phyloP scores from a whole-genome alignment of 1,140 invertebrate species.

The Lasioglossum baleicum region DNA sequence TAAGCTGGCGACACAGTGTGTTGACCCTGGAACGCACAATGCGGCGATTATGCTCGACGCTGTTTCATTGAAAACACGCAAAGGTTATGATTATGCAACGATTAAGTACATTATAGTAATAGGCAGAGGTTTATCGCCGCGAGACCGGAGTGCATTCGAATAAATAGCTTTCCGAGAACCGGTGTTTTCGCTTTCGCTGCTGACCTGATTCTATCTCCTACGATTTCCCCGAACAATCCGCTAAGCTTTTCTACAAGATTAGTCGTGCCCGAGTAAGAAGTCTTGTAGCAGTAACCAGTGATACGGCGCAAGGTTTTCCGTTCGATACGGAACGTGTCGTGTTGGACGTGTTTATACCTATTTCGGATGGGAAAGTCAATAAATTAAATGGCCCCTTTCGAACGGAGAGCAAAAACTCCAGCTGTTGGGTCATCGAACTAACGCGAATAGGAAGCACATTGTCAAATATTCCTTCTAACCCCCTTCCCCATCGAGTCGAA shows the following conservation, averaged over 20 bases:
- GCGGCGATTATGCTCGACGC: no score
- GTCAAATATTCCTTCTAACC: no score
- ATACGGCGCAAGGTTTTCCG: background rate
- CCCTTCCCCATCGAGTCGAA: no score
- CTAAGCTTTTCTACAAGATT: slow-evolving; percentile 6
- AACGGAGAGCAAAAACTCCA: no score
- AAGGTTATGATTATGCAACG: background rate
- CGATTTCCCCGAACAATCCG: slow-evolving; percentile 1
- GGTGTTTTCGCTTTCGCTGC: background rate
- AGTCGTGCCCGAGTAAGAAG: background rate
- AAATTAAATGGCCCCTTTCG: no score
- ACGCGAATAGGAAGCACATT: no score
- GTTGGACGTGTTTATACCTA: no score
- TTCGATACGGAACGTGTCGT: background rate
- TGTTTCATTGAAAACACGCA: background rate
- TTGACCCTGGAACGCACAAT: no score
- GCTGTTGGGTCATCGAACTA: no score
- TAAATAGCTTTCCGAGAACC: background rate
- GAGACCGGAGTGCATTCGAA: background rate
- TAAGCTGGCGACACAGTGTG: no score
- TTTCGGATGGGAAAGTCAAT: no score
- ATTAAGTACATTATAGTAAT: background rate
- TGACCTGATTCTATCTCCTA: background rate
- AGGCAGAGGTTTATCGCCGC: background rate
- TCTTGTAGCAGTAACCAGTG: background rate